Base-by-base conservation (phyloP, 2,888 invertebrate species). In the Xylota segnis region DNA sequence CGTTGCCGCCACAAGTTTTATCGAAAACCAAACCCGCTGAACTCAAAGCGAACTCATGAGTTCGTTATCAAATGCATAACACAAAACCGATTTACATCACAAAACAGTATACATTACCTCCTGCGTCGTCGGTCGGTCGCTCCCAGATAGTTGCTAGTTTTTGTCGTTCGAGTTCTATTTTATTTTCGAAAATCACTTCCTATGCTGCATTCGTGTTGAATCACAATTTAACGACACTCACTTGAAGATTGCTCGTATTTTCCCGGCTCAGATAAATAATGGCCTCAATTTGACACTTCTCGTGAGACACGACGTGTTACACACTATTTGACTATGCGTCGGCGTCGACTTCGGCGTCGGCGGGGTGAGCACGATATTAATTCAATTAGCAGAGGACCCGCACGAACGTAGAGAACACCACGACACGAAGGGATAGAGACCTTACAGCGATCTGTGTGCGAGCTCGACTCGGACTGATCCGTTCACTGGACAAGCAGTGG, bases 381-480 rank as follows among this genome's bases (percentile, higher is more conserved):
- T 72, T 68, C 23, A 83, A 74, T 83, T 70, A 65, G 58, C 40
- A 63, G 16, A 71, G 12, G 37, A 75, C 27, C 45, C n/a, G 32
- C 63, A 71, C 58, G 61, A 66, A 78, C 52, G 56, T 66, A n/a
- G n/a, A n/a, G n/a, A n/a, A n/a, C n/a, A n/a, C n/a, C n/a, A n/a
- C n/a, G n/a, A 78, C 9, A 45, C 56, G 45, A 61, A 54, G 32
- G 6, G 56, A 58, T 37, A 3, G 14, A 61, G 5, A 12, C n/a
- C 29, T 47, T 12, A 1, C 23, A n/a, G 45, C 43, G 74, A 79
- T 50, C 83, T 68, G 63, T 58, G 40, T 50, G 83, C 68, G 45
- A 74, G 74, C 74, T 70, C 43, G 68, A 70, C 27, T 58, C 68
- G 74, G 68, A 83, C 83, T 83, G 83, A 68, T 47, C 78, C 58